Percentiles rank a stretch among this genome's conserved stretches.
phyloP scores from a whole-genome alignment of 2,113 vertebrate genomes.

The Lutjanus erythropterus region DNA sequence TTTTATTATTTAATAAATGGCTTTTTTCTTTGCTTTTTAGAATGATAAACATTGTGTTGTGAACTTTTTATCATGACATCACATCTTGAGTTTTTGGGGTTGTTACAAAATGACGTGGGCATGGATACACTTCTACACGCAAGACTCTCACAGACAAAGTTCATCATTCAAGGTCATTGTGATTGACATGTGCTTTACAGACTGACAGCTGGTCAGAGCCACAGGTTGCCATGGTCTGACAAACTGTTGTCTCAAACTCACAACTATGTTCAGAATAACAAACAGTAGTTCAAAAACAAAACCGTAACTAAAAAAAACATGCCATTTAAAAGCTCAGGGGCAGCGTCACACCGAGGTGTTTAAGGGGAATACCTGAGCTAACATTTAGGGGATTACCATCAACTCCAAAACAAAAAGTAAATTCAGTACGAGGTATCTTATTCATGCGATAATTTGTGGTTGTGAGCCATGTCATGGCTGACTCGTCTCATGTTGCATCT shows the following conservation, averaged over 20 bases:
- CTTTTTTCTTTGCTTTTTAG: no score
- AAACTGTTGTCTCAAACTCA: neutral
- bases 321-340: no score
- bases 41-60: no score
- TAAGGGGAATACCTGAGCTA: no score
- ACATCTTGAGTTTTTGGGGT: no score
- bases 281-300: neutral
- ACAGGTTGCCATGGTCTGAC: constrained; percentile 34
- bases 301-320: neutral
- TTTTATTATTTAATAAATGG: no score
- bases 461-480: constrained; percentile 29
- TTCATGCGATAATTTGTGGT: constrained; percentile 43
- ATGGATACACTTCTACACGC: constrained; percentile 20
- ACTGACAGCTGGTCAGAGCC: constrained; percentile 70
- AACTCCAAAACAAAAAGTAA: constrained; percentile 13
- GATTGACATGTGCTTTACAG: constrained; percentile 62
- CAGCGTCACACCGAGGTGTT: no score
- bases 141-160: constrained; percentile 25
- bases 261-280: neutral
- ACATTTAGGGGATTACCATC: constrained; percentile 21
- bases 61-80: no score
- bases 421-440: neutral
- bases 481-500: constrained; percentile 61
- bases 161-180: constrained; percentile 57
- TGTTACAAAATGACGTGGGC: neutral